Base-by-base conservation (phyloP, 2,113 vertebrate species). In the Acrocephalus kingi region DNA sequence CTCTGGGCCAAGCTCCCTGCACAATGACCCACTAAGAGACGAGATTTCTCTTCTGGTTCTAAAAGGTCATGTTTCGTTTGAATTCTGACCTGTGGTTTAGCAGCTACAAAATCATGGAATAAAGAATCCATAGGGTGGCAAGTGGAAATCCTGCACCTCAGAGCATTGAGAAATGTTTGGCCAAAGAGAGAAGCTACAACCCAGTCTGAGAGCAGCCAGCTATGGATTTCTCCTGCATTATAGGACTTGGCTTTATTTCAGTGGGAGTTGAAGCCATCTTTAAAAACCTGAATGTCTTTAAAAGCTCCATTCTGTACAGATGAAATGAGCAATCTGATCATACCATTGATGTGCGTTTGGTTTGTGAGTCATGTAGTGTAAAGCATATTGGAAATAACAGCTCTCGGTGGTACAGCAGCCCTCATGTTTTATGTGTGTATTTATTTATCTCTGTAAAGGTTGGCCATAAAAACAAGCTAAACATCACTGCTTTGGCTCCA, bases 171-270 rank as follows among this genome's bases (percentile, higher is more conserved):
- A 68, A 45, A 23, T 1, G 1, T 72, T 75, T 81, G 55, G 39
- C 27, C 54, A 49, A 55, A 64, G 61, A 35, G 23, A 46, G 75
- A 54, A 76, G 27, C 15, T 28, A 1, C 64, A 68, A 3, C 31
- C 13, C 25, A 9, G 43, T 71, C 63, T 81, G 74, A n/a, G 61
- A 71, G 33, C 64, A 71, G 15, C 77, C 80, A 89, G 62, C 39
- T 61, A 13, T 28, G 48, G 75, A 46, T 54, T 69, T 87, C 77
- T 86, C 61, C 39, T 80, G 75, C 7, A 0, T 56, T 83, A 13
- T 1, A 58, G 75, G 24, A 80, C 63, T 93, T 94, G 82, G 90
- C 87, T 86, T 75, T 61, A 39, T 95, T 96, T 96, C 85, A 86
- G 75, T 77, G 72, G 39, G 24, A 77, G 27, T 41, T 80, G 92